Conservation (phyloP, 2,888 invertebrate species). For the Chesias legatella region DNA sequence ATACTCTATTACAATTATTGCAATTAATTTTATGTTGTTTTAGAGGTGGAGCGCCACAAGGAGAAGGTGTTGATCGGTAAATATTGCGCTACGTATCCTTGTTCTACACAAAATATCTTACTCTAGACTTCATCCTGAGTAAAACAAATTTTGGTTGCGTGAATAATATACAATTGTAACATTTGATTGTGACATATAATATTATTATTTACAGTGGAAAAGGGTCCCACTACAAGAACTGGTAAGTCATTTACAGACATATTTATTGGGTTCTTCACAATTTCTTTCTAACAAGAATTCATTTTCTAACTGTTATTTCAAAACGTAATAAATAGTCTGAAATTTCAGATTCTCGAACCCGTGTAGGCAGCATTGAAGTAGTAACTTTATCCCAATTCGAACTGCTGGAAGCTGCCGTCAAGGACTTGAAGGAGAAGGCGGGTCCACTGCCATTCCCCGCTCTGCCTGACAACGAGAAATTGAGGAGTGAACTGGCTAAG, state of each 20-base stretch:
- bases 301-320: too few species aligned
- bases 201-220: constrained; percentile 46
- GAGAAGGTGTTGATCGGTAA: constrained; percentile 52
- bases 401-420: constrained; percentile 42
- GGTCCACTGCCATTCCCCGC: constrained; percentile 43
- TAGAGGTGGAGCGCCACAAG: constrained; percentile 39
- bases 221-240: constrained; percentile 36
- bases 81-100: too few species aligned
- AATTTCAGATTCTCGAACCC: constrained; percentile 27
- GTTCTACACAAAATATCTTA: too few species aligned
- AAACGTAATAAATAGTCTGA: background rate
- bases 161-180: too few species aligned
- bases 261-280: too few species aligned
- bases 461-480: constrained; percentile 51
- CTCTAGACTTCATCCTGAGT: too few species aligned
- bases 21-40: constrained; percentile 9
- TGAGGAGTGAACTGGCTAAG: constrained; percentile 44
- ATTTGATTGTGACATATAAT: background rate
- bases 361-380: constrained; percentile 54
- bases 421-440: constrained; percentile 33
- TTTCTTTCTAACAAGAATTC: too few species aligned
- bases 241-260: constrained; percentile 29
- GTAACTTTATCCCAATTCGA: constrained; percentile 60
- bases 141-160: too few species aligned
- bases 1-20: background rate